Evolutionary conservation across 2,797 vertebrate genomes (phyloP).

Genomic region (Ispidina picta): DNA sequence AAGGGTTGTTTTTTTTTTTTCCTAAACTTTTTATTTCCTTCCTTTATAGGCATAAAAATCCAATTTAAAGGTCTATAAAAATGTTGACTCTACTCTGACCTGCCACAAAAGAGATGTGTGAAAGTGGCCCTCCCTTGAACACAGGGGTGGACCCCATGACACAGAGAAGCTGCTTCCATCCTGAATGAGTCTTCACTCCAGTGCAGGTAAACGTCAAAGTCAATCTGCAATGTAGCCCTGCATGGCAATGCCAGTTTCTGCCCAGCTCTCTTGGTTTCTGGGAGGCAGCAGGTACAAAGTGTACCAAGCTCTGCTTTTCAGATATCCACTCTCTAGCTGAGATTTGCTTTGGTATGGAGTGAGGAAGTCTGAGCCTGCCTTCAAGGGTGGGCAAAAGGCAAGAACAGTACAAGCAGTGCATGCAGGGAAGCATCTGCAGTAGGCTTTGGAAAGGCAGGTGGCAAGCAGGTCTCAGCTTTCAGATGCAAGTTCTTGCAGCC

Average conservation of each 20-base stretch:
- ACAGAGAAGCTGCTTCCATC: not conserved
- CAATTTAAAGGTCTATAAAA: slow-evolving; percentile 16
- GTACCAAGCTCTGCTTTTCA: not conserved
- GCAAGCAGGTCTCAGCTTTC: slow-evolving; percentile 11
- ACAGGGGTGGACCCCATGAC: not conserved
- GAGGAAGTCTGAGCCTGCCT: not conserved
- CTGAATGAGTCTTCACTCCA: not conserved
- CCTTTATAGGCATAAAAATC: not conserved
- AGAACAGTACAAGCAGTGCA: not conserved
- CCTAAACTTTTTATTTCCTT: not conserved
- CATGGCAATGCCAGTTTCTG: not conserved
- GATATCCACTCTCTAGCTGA: not conserved
- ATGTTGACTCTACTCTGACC: not conserved
- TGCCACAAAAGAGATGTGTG: not conserved
- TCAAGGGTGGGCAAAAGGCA: not conserved
- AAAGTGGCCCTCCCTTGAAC: not conserved
- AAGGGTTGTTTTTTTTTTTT: not conserved
- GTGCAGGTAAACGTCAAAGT: not conserved
- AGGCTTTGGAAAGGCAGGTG: not conserved
- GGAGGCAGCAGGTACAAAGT: not conserved
- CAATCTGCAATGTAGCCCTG: not conserved
- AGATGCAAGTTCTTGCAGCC: slow-evolving; percentile 40
- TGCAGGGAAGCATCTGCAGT: not conserved
- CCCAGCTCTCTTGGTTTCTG: not conserved
- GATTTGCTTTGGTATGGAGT: not conserved